Conservation (phyloP, 2,888 invertebrate genomes). For the Gasteruption jaculator region DNA sequence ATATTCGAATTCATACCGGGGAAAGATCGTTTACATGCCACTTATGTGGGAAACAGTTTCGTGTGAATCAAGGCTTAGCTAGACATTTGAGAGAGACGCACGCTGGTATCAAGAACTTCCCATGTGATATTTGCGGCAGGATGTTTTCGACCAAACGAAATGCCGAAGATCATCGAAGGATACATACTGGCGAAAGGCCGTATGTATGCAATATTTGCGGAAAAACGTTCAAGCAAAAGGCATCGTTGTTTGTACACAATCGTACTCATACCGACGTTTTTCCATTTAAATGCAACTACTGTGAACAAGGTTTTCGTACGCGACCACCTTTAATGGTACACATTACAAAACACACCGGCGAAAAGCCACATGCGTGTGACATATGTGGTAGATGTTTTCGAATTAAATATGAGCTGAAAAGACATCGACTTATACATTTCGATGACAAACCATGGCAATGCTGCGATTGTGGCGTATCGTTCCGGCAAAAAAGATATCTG, state of each 20-base stretch:
- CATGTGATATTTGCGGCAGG: slow-evolving; percentile 57
- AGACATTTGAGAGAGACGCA: slow-evolving; percentile 64
- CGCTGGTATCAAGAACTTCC: slow-evolving; percentile 58
- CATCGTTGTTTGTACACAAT: slow-evolving; percentile 62
- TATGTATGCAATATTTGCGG: slow-evolving; percentile 57
- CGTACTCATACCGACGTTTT: slow-evolving; percentile 58
- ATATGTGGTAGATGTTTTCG: slow-evolving; percentile 59
- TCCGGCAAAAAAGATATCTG: slow-evolving; percentile 56
- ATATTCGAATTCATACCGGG: slow-evolving; percentile 63
- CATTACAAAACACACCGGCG: slow-evolving; percentile 60
- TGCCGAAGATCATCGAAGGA: slow-evolving; percentile 51
- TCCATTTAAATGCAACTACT: slow-evolving; percentile 59
- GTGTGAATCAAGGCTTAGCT: slow-evolving; percentile 62
- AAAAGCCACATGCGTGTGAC: slow-evolving; percentile 59
- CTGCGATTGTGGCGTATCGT: slow-evolving; percentile 49
- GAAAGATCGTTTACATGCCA: slow-evolving; percentile 66
- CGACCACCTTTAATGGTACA: slow-evolving; percentile 59
- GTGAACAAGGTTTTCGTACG: slow-evolving; percentile 60
- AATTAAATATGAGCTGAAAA: slow-evolving; percentile 58
- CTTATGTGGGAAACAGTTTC: slow-evolving; percentile 63
- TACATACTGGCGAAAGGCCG: slow-evolving; percentile 41
- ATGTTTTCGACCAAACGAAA: slow-evolving; percentile 62
- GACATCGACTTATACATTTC: slow-evolving; percentile 56
- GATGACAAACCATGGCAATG: slow-evolving; percentile 55
- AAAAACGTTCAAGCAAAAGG: slow-evolving; percentile 64